These are phyloP conservation scores for Hippocampus zosterae DNA, from an alignment of 2,113 vertebrate genomes.

Conservation along the genomic window DNA sequence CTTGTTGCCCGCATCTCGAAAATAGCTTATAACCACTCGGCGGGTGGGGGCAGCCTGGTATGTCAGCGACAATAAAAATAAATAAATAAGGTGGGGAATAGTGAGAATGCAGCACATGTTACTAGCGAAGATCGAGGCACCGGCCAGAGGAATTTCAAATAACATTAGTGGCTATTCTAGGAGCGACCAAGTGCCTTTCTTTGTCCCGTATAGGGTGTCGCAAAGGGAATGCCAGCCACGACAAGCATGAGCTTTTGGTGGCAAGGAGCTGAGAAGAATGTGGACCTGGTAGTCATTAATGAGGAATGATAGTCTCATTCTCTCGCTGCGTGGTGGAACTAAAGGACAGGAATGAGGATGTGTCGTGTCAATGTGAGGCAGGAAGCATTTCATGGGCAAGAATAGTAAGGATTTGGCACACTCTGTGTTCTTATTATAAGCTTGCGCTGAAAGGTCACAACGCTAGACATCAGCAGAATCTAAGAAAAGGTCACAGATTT, in stretches of 20 bases:
- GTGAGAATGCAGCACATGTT: conserved; percentile 29
- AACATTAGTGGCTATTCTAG: conserved; percentile 52
- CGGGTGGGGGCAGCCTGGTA: neutral
- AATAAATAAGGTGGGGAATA: neutral
- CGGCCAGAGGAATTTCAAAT: conserved; percentile 36
- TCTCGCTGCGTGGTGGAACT: conserved; percentile 13
- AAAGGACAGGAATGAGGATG: conserved; percentile 34
- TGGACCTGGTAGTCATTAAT: conserved; percentile 65
- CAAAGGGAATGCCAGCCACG: conserved; percentile 64
- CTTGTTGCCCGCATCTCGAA: conserved; percentile 5
- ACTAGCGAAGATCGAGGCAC: conserved; percentile 28
- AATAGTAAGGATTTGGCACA: neutral
- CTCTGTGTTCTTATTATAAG: neutral
- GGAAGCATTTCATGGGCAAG: conserved; percentile 1
- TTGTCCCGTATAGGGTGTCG: conserved; percentile 55
- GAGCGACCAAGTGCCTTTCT: conserved; percentile 49
- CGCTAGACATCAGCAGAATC: neutral
- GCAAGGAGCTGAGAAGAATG: conserved; percentile 62
- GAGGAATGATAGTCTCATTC: conserved; percentile 44
- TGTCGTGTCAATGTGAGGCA: conserved; percentile 17
- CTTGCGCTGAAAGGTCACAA: neutral
- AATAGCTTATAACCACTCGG: conserved; percentile 30
- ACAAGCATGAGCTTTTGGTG: conserved; percentile 51
- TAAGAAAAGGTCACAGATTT: neutral
- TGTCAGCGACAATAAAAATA: conserved; percentile 18